Evolutionary conservation across 2,888 invertebrate genomes (phyloP), one percentile per base, ranked within the genome.

Genomic region (Nebria salina): DNA sequence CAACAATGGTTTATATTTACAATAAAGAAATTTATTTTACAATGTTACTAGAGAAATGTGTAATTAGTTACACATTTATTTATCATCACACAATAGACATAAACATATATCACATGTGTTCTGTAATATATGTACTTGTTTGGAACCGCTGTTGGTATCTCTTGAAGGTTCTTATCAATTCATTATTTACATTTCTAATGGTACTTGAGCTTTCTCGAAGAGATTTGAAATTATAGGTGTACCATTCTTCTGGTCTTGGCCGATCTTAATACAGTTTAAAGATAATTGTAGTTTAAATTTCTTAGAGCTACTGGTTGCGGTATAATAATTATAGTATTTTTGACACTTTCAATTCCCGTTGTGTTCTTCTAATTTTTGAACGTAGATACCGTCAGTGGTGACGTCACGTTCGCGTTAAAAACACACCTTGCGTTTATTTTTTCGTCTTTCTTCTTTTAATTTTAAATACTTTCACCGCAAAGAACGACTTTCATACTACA

Each of bases 401-500:
- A 54, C 54, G 54, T 54, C 54, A 54, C 54, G 54, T 54, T 13
- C 4, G 11, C 54, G 13, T 54, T 54, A 11, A 54, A 54, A 54
- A 54, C 54, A 54, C 54, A 54, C 54, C 54, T 54, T 54, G 54
- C 13, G 54, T 54, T 54, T 1, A 8, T 54, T 54, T 8, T 11
- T 54, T 54, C 13, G 2, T 54, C 8, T 54, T 54, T 54, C 13
- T 54, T 54, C 54, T 54, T 54, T 54, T 11, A 3, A 54, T 54
- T 54, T 26, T 20, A 26, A 75, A 41, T 25, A 75, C 75, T 75
- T 75, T 75, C 75, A 25, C 75, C 43, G 54, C 25, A 75, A 43
- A 41, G 68, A 70, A 70, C 68, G 25, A 77, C 77, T 77, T 77
- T 77, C 77, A 70, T 77, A 43, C 77, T 68, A 77, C 77, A 77